A percentile compares a stretch with the other conserved stretches of the same genome.
These are phyloP conservation scores for Apocrypta bakeri DNA, from an alignment of 1,140 invertebrate species.

Conservation along the genomic window DNA sequence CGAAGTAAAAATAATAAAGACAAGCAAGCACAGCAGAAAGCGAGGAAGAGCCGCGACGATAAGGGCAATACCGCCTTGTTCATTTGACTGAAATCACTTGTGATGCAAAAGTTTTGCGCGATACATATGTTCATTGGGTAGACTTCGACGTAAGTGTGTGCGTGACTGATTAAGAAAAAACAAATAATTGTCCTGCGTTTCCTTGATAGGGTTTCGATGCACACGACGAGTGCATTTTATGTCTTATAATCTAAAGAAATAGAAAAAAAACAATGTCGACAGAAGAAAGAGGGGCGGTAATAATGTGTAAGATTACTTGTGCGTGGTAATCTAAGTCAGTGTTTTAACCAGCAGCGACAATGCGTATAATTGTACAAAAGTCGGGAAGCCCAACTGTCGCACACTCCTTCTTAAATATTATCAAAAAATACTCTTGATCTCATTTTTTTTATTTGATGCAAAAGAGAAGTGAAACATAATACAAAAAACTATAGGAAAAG, in stretches of 20 bases:
- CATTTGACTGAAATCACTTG: conserved; percentile 34
- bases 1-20: background rate
- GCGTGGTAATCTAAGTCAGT: conserved; percentile 54
- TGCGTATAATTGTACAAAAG: conserved; percentile 71
- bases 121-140: conserved; percentile 20
- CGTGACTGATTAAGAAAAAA: conserved; percentile 31
- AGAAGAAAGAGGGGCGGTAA: background rate
- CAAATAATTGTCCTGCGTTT: conserved; percentile 6
- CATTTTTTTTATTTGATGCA: conserved; percentile 37
- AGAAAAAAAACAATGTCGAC: background rate
- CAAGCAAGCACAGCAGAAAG: background rate
- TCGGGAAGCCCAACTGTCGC: conserved; percentile 54
- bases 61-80: background rate
- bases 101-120: conserved; percentile 33
- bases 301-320: conserved; percentile 11
- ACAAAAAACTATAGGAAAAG: conserved; percentile 23
- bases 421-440: conserved; percentile 31
- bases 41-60: background rate
- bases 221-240: conserved; percentile 31
- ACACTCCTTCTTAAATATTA: conserved; percentile 43
- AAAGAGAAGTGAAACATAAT: no score
- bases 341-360: conserved; percentile 72
- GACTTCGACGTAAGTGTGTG: conserved; percentile 23
- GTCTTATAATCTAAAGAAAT: conserved; percentile 8
- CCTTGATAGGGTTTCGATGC: conserved; percentile 13